A percentile compares a stretch with the other conserved stretches of the same genome.
phyloP scores from a whole-genome alignment of 2,113 vertebrate species.

The Myrmophylax atrothorax region DNA sequence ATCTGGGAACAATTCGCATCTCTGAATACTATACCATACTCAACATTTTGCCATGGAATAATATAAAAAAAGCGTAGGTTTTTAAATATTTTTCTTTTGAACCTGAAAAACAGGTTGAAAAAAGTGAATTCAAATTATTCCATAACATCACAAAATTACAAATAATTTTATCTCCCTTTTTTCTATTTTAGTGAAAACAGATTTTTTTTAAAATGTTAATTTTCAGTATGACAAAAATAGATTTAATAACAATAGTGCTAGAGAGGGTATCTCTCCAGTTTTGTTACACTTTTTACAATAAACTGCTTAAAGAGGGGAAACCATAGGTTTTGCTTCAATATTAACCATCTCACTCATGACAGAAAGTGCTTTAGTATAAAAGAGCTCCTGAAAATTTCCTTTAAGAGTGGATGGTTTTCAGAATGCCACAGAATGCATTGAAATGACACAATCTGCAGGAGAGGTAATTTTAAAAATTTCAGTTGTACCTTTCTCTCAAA shows the following conservation, averaged over 20 bases:
- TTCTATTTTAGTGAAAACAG: background rate
- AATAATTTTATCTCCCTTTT: background rate
- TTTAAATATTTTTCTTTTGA: background rate
- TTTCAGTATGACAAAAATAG: background rate
- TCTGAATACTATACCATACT: background rate
- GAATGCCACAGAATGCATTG: background rate
- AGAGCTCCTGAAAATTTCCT: background rate
- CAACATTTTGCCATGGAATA: background rate
- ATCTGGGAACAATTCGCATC: background rate
- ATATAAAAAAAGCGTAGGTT: rapidly evolving
- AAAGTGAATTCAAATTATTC: background rate
- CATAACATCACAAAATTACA: background rate
- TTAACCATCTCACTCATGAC: background rate
- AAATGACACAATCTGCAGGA: background rate
- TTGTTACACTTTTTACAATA: background rate
- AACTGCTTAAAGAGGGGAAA: background rate
- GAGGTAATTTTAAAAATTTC: background rate
- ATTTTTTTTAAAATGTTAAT: background rate
- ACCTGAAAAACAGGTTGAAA: background rate
- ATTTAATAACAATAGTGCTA: background rate
- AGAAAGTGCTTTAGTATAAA: background rate
- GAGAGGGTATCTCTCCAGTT: background rate
- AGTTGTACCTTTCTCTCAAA: background rate
- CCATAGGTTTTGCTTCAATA: rapidly evolving
- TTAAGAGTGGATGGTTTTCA: background rate